A percentile compares a stretch with the other conserved stretches of the same genome.
phyloP scores from a whole-genome alignment of 2,888 invertebrate genomes.

The Drosophila limbata region DNA sequence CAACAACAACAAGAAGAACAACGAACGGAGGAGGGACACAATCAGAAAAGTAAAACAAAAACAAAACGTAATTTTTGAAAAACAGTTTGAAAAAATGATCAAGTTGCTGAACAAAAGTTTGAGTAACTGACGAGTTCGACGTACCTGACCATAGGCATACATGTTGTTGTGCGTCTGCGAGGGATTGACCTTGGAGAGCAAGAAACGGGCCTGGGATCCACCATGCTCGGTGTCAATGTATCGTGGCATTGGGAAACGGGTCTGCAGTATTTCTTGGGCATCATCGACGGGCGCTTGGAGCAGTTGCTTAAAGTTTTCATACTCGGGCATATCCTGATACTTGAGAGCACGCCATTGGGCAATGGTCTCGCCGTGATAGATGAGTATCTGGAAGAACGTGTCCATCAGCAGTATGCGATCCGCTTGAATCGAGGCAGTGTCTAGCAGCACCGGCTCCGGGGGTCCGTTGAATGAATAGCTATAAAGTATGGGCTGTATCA shows the following conservation, averaged over 20 bases:
- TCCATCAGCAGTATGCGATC: constrained; percentile 99
- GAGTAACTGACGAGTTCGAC: constrained; percentile 27
- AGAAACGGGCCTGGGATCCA: constrained; percentile 99
- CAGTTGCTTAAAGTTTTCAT: constrained; percentile 98
- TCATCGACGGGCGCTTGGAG: constrained; percentile 97
- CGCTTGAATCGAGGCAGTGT: constrained; percentile 98
- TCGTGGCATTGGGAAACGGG: constrained; percentile 98
- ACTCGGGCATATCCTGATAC: constrained; percentile 98
- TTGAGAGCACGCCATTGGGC: constrained; percentile 98
- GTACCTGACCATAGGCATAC: constrained; percentile 95
- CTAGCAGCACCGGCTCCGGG: constrained; percentile 98
- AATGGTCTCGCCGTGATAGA: constrained; percentile 99
- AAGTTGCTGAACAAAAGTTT: constrained; percentile 25
- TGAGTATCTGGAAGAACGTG: constrained; percentile 99
- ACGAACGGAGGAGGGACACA: constrained; percentile 43
- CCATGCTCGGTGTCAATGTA: constrained; percentile 99
- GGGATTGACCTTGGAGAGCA: constrained; percentile 99
- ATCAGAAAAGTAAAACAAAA: constrained; percentile 47
- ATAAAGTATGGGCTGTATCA: constrained; percentile 99
- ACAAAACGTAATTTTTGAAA: constrained; percentile 35
- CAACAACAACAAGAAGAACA: constrained; percentile 42
- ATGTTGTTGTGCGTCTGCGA: constrained; percentile 99
- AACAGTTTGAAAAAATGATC: constrained; percentile 43
- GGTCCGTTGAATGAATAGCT: constrained; percentile 99
- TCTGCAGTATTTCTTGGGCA: constrained; percentile 97